Evolutionary conservation across 2,888 invertebrate genomes (phyloP).

Genomic region (Nephrotoma appendiculata): DNA sequence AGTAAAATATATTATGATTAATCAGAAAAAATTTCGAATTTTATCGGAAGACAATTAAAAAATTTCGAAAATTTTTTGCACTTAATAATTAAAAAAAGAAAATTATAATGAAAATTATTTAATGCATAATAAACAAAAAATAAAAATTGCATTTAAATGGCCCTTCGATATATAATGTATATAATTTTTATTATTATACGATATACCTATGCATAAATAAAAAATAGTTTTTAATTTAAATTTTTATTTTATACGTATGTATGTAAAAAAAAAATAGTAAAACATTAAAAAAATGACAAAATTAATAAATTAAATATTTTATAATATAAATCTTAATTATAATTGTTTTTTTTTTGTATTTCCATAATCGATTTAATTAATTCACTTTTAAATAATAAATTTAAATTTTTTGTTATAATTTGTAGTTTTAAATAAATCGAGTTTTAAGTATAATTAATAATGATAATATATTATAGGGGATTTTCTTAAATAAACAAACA

Average conservation of each 20-base stretch:
- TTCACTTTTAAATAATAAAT: neutral
- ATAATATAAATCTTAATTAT: neutral
- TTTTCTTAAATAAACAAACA: neutral
- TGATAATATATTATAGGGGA: neutral
- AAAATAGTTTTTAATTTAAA: neutral
- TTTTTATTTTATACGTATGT: neutral
- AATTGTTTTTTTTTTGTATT: neutral
- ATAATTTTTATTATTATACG: neutral
- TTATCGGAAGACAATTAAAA: neutral
- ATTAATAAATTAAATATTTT: neutral
- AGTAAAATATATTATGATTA: neutral
- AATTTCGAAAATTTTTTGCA: neutral
- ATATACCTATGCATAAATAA: neutral
- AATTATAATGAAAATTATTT: neutral
- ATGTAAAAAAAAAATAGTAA: neutral
- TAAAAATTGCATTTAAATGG: constrained; percentile 5
- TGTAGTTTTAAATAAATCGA: neutral
- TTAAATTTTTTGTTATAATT: neutral
- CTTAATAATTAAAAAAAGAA: neutral
- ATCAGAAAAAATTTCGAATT: neutral
- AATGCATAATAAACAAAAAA: neutral
- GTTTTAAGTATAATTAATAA: neutral
- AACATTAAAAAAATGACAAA: constrained; percentile 1
- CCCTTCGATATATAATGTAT: neutral
- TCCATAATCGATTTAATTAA: neutral